Evolutionary conservation across 2,888 invertebrate species (phyloP).

Genomic region (Liodrosophila aerea): DNA sequence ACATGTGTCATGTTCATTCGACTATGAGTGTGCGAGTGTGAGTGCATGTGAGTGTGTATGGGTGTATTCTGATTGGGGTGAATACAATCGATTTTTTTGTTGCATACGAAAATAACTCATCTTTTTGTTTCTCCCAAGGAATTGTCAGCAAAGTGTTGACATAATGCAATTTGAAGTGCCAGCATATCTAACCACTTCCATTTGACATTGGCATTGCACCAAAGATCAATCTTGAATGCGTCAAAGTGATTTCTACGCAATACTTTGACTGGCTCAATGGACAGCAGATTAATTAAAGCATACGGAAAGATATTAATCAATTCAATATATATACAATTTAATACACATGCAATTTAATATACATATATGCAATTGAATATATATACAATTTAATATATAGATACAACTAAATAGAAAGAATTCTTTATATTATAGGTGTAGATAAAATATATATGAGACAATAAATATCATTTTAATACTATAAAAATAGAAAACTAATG

Average conservation of each 20-base stretch:
- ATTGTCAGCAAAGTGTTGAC: slow-evolving; percentile 20
- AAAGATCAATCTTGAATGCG: not conserved
- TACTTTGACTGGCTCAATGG: not conserved
- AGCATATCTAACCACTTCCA: slow-evolving; percentile 1
- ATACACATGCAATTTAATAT: too few relatives aligned
- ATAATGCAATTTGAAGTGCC: slow-evolving; percentile 28
- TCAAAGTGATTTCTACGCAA: slow-evolving; percentile 3
- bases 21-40: slow-evolving; percentile 19
- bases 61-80: slow-evolving; percentile 41
- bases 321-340: slow-evolving; percentile 1
- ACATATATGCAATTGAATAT: too few relatives aligned
- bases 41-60: slow-evolving; percentile 23
- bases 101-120: too few relatives aligned
- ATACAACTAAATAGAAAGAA: too few relatives aligned
- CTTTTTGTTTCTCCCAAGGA: not conserved
- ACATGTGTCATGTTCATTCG: slow-evolving; percentile 58
- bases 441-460: too few relatives aligned
- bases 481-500: too few relatives aligned
- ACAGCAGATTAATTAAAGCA: slow-evolving; percentile 6
- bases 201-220: slow-evolving; percentile 63
- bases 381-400: too few relatives aligned
- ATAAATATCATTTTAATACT: too few relatives aligned
- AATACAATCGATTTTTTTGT: slow-evolving; percentile 66
- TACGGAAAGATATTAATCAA: not conserved
- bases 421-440: too few relatives aligned